A percentile compares a stretch with the other conserved stretches of the same genome.
These are phyloP conservation scores for Eremobia ochroleuca DNA, from an alignment of 2,888 invertebrate species.

Conservation along the genomic window DNA sequence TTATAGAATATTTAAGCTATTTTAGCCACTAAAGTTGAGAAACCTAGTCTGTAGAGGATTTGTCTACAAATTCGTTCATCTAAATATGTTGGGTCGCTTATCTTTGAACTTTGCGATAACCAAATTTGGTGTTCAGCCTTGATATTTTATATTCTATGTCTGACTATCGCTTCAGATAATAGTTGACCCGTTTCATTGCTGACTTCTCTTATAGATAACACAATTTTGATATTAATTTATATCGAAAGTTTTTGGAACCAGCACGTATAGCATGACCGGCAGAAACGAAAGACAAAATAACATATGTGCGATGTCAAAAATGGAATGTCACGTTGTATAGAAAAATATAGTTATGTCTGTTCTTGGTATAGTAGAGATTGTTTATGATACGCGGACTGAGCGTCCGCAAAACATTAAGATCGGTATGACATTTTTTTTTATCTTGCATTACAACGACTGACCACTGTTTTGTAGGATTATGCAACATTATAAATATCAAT, in stretches of 20 bases:
- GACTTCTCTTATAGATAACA: constrained; percentile 8
- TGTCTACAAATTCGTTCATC: not conserved
- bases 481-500: too few species aligned
- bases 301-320: not conserved
- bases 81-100: constrained; percentile 31
- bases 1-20: too few species aligned
- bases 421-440: not conserved
- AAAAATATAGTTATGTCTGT: not conserved
- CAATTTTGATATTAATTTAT: not conserved
- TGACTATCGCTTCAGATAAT: not conserved
- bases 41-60: not conserved
- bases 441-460: not conserved
- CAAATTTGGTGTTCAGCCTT: constrained; percentile 21
- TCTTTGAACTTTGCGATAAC: constrained; percentile 48
- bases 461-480: too few species aligned
- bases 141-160: constrained; percentile 5
- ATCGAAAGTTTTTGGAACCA: not conserved
- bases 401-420: too few species aligned
- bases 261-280: too few species aligned
- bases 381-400: too few species aligned
- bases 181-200: not conserved
- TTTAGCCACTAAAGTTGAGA: not conserved
- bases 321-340: not conserved
- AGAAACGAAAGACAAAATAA: not conserved
- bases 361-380: too few species aligned